Evolutionary conservation across 2,797 vertebrate genomes (phyloP).

Genomic region (Peromyscus aztecus): DNA sequence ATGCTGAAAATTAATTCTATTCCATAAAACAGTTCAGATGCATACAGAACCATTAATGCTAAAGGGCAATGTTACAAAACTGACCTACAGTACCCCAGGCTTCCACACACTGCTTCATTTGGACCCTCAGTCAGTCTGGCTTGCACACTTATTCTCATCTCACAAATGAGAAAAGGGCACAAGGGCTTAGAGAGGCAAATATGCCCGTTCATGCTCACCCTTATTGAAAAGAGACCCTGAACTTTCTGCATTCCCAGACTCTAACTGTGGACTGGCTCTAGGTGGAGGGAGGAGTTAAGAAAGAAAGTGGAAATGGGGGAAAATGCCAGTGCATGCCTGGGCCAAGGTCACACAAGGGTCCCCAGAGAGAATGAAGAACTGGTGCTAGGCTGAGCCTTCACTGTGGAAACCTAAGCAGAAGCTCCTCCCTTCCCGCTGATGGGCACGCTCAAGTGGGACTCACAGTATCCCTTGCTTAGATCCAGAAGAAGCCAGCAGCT

Average conservation of each 20-base stretch:
- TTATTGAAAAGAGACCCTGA: neutral
- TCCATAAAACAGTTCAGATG: neutral
- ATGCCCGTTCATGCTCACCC: neutral
- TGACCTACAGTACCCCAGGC: neutral
- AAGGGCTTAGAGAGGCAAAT: neutral
- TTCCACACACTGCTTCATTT: neutral
- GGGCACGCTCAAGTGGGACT: neutral
- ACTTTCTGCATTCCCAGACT: neutral
- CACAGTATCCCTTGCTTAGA: neutral
- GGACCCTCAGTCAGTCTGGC: neutral
- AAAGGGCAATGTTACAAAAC: neutral
- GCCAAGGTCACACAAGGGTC: accelerated
- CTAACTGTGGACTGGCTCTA: neutral
- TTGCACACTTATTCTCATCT: neutral
- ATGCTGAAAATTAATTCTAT: neutral
- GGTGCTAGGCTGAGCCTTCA: neutral
- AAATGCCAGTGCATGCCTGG: neutral
- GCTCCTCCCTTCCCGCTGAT: neutral
- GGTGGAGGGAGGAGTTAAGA: neutral
- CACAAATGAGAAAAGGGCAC: neutral
- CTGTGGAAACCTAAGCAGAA: neutral
- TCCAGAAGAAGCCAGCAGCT: neutral
- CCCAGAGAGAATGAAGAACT: neutral
- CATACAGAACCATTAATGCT: neutral
- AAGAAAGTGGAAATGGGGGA: neutral